A percentile compares a stretch with the other conserved stretches of the same genome.
Evolutionary conservation across 2,888 invertebrate genomes (phyloP).

Genomic region (Tineola bisselliella): DNA sequence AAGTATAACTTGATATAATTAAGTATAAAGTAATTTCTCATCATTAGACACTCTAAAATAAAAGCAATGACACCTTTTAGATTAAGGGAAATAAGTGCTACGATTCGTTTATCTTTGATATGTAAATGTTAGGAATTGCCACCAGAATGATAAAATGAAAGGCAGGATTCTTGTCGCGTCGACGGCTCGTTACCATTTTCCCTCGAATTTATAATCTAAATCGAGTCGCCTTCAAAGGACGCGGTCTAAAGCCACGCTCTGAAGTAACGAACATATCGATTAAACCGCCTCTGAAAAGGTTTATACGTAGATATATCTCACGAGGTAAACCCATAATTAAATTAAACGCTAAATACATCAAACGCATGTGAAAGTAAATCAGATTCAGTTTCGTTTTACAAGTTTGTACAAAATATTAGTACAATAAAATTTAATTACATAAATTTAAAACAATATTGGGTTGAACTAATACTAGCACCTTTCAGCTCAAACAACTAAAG

Average conservation of each 20-base stretch:
- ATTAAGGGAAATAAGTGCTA: constrained; percentile 10
- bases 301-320: neutral
- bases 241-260: constrained; percentile 2
- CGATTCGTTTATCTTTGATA: constrained; percentile 12
- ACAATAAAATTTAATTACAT: neutral
- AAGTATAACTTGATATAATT: no score
- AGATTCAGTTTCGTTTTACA: neutral
- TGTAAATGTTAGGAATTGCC: constrained; percentile 12
- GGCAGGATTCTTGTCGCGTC: constrained; percentile 12
- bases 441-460: neutral
- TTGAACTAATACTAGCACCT: neutral
- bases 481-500: neutral
- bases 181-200: constrained; percentile 13
- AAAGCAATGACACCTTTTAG: constrained; percentile 1
- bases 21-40: neutral
- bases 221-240: constrained; percentile 8
- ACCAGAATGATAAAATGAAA: constrained; percentile 11
- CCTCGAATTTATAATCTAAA: constrained; percentile 12
- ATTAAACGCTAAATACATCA: neutral
- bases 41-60: constrained; percentile 7
- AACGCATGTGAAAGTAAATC: neutral
- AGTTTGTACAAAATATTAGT: neutral
- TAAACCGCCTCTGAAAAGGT: neutral
- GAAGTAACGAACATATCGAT: constrained; percentile 1
- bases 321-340: neutral